Evolutionary conservation across 2,888 invertebrate genomes (phyloP).

Genomic region (Zaprionus lineosus): DNA sequence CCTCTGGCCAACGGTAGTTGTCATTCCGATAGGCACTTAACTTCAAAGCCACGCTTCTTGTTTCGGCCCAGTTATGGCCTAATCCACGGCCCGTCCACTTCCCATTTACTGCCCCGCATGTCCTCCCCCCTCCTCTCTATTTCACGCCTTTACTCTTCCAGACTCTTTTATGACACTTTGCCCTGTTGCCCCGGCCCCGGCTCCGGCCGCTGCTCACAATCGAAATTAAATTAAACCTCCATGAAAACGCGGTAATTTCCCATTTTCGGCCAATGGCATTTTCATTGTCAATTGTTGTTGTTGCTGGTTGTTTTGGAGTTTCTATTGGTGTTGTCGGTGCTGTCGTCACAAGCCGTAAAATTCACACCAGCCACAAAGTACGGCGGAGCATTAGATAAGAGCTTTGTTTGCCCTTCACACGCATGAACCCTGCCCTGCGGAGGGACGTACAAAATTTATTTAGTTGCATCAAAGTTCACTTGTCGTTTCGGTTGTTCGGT

Average conservation of each 20-base stretch:
- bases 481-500: constrained; percentile 10
- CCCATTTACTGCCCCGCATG: too few species aligned
- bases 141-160: too few species aligned
- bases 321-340: constrained; percentile 20
- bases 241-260: constrained; percentile 62
- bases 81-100: constrained; percentile 8
- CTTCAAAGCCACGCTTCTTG: too few species aligned
- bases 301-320: constrained; percentile 22
- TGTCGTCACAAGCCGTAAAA: constrained; percentile 25
- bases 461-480: constrained; percentile 46
- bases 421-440: constrained; percentile 58
- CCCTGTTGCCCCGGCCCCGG: too few species aligned
- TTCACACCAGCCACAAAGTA: constrained; percentile 33
- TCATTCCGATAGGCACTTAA: too few species aligned
- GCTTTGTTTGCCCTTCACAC: constrained; percentile 67
- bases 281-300: constrained; percentile 32
- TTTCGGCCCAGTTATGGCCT: constrained; percentile 24
- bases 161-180: too few species aligned
- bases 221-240: constrained; percentile 65
- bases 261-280: constrained; percentile 19
- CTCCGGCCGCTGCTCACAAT: too few species aligned
- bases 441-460: constrained; percentile 45
- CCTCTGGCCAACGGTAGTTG: constrained; percentile 48
- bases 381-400: constrained; percentile 51
- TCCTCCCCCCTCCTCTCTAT: background rate